phyloP scores from a whole-genome alignment of 1,140 invertebrate genomes.

The Rhizoglyphus robini region DNA sequence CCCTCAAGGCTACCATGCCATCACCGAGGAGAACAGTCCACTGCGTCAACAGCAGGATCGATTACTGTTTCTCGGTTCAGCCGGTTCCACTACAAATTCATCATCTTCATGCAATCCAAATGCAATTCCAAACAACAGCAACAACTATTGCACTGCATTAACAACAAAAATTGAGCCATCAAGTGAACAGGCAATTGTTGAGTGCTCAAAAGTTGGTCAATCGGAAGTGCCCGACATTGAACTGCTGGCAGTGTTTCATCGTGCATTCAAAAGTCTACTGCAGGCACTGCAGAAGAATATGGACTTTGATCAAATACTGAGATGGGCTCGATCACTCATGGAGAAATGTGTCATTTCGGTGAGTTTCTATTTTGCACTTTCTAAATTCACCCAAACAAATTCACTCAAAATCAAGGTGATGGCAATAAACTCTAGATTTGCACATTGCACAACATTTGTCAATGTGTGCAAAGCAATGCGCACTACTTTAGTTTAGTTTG shows the following conservation, averaged over 20 bases:
- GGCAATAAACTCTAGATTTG: too few relatives aligned
- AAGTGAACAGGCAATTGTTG: neutral
- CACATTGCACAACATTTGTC: too few relatives aligned
- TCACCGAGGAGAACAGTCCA: neutral
- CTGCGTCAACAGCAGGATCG: neutral
- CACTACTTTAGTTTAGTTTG: too few relatives aligned
- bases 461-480: too few relatives aligned
- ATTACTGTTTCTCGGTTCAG: neutral
- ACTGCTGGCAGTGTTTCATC: neutral
- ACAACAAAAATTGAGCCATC: neutral
- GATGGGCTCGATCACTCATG: neutral
- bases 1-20: neutral
- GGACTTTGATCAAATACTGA: slow-evolving; percentile 1
- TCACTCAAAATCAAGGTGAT: too few relatives aligned
- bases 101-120: too few relatives aligned
- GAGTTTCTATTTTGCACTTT: neutral
- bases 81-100: too few relatives aligned
- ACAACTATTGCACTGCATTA: neutral
- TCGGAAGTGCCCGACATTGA: neutral
- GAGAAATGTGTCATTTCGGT: neutral
- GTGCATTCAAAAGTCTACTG: neutral
- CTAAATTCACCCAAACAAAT: too few relatives aligned
- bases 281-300: neutral
- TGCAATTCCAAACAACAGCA: neutral
- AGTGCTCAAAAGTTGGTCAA: neutral